phyloP scores from a whole-genome alignment of 2,888 invertebrate genomes.

The Drosophila pseudotakahashii region DNA sequence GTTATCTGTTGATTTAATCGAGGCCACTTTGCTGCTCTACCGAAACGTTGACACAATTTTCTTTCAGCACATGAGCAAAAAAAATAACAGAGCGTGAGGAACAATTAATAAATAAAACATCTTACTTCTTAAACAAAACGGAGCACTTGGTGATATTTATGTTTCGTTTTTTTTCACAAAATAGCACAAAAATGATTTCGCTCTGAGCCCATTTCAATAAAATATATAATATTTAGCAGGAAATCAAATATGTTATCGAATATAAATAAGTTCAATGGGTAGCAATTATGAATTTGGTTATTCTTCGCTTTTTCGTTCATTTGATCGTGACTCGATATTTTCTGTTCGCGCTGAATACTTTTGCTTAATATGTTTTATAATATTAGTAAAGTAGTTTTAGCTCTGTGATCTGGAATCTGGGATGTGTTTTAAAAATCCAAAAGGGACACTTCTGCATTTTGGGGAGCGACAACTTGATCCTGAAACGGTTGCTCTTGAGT shows the following conservation, averaged over 20 bases:
- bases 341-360: conserved; percentile 57
- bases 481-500: conserved; percentile 19
- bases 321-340: conserved; percentile 1
- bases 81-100: conserved; percentile 64
- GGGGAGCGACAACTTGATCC: conserved; percentile 1
- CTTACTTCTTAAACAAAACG: conserved; percentile 27
- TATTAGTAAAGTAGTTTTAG: conserved; percentile 73
- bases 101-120: conserved; percentile 53
- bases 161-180: conserved; percentile 19
- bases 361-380: conserved; percentile 73
- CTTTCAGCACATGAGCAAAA: conserved; percentile 58
- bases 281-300: conserved; percentile 41
- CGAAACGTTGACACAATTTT: conserved; percentile 17
- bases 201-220: conserved; percentile 21
- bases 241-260: conserved; percentile 21
- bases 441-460: conserved; percentile 15
- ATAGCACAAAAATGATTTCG: conserved; percentile 27
- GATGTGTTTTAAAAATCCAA: conserved; percentile 17
- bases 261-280: conserved; percentile 11
- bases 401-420: conserved; percentile 13
- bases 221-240: conserved; percentile 19
- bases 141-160: conserved; percentile 21
- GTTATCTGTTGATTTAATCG: conserved; percentile 32
- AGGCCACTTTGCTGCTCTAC: background rate
- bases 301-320: conserved; percentile 8